Percentiles rank a stretch among this genome's conserved stretches.
Evolutionary conservation across 1,140 invertebrate genomes (phyloP).

Genomic region (Panonychus citri): DNA sequence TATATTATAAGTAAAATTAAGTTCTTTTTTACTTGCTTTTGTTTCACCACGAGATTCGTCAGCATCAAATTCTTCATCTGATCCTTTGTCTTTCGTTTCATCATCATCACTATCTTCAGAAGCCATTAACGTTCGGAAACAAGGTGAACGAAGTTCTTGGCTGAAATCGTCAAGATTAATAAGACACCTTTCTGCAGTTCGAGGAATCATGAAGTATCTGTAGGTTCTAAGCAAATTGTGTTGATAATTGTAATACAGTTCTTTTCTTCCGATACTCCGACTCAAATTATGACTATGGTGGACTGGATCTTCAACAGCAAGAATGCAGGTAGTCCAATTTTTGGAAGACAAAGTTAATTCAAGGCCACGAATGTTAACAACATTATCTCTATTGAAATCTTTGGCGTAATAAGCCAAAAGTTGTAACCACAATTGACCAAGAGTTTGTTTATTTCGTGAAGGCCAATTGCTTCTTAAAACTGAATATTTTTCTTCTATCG

Average conservation of each 20-base stretch:
- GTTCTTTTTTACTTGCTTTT: background rate
- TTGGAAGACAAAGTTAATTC: conserved; percentile 28
- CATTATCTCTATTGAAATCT: conserved; percentile 29
- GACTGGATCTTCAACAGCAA: conserved; percentile 30
- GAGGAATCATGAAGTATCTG: conserved; percentile 27
- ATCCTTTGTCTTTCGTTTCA: background rate
- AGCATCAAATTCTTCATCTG: background rate
- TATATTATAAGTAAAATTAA: background rate
- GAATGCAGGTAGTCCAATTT: conserved; percentile 30
- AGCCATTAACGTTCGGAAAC: too few relatives aligned
- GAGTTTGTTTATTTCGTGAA: conserved; percentile 22
- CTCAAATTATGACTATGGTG: background rate
- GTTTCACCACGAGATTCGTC: background rate
- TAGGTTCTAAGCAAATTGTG: conserved; percentile 18
- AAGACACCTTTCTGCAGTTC: conserved; percentile 15
- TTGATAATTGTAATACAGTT: background rate
- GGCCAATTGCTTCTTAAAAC: background rate
- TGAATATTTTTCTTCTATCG: background rate
- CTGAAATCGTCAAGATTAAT: conserved; percentile 7
- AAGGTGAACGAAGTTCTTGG: background rate
- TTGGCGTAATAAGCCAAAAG: conserved; percentile 32
- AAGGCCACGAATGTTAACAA: conserved; percentile 29
- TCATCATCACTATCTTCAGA: background rate
- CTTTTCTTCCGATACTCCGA: background rate
- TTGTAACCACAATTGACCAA: conserved; percentile 30